A percentile compares a stretch with the other conserved stretches of the same genome.
phyloP scores from a whole-genome alignment of 2,797 vertebrate genomes.

The Perodicticus potto region DNA sequence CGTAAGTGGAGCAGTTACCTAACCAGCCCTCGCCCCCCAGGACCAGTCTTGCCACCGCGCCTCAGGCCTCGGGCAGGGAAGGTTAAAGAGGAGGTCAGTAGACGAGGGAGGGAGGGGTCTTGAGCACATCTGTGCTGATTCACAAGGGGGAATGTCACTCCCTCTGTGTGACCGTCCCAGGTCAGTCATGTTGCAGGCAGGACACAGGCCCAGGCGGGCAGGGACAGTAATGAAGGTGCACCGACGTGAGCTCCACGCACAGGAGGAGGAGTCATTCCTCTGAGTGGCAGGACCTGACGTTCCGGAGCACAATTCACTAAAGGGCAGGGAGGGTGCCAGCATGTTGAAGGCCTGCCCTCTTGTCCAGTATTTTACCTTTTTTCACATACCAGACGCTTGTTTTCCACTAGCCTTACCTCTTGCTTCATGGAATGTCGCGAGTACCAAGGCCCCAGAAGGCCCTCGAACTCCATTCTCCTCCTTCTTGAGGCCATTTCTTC shows the following conservation, averaged over 20 bases:
- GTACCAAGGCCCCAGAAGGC: background rate
- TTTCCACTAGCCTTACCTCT: background rate
- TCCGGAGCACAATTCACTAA: background rate
- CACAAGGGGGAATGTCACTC: background rate
- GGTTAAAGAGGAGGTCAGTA: background rate
- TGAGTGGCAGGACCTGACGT: background rate
- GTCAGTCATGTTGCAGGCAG: background rate
- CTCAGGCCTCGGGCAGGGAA: background rate
- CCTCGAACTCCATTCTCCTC: fast-evolving
- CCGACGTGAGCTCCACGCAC: fast-evolving
- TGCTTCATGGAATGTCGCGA: background rate
- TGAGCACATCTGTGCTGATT: background rate
- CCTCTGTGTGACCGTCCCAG: background rate
- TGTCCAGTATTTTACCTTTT: fast-evolving
- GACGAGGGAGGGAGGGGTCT: background rate
- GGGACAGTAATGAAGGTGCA: fast-evolving
- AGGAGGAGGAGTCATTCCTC: fast-evolving
- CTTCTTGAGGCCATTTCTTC: background rate
- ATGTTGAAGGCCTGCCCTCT: background rate
- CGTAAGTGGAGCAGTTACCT: conserved; percentile 76
- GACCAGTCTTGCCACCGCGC: background rate
- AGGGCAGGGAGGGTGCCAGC: fast-evolving
- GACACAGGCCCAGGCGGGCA: background rate
- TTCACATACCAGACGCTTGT: background rate
- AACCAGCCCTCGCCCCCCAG: conserved; percentile 40